A percentile compares a stretch with the other conserved stretches of the same genome.
Conservation (phyloP, 2,888 invertebrate genomes). For the Polydrusus tereticollis region DNA sequence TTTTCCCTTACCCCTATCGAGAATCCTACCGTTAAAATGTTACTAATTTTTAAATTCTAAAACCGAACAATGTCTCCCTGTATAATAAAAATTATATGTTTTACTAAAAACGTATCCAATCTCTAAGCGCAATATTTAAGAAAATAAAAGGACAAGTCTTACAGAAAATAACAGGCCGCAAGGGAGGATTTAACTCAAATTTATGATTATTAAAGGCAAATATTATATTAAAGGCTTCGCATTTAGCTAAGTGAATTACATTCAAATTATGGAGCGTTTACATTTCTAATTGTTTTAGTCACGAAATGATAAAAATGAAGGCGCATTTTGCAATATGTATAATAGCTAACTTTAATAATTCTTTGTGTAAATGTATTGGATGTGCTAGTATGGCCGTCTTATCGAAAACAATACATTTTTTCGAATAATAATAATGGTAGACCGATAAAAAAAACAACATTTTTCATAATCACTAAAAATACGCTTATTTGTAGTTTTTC, state of each 20-base stretch:
- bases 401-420: slow-evolving; percentile 24
- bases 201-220: slow-evolving; percentile 59
- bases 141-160: slow-evolving; percentile 22
- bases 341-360: slow-evolving; percentile 29
- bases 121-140: slow-evolving; percentile 7
- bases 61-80: no score
- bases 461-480: slow-evolving; percentile 8
- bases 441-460: neutral
- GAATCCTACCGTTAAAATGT: no score
- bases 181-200: slow-evolving; percentile 56
- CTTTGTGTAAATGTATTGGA: slow-evolving; percentile 30
- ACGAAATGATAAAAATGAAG: slow-evolving; percentile 53
- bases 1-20: no score
- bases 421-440: slow-evolving; percentile 24
- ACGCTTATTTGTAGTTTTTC: slow-evolving; percentile 13
- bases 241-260: slow-evolving; percentile 58
- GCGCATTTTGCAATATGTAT: slow-evolving; percentile 31
- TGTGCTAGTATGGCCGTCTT: slow-evolving; percentile 9
- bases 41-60: no score
- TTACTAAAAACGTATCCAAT: neutral
- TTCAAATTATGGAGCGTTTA: slow-evolving; percentile 56
- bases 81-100: no score
- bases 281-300: slow-evolving; percentile 57
- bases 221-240: slow-evolving; percentile 57
- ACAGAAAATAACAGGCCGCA: slow-evolving; percentile 35